These are phyloP conservation scores for Andrena dorsata DNA, from an alignment of 2,888 invertebrate species.

Conservation along the genomic window DNA sequence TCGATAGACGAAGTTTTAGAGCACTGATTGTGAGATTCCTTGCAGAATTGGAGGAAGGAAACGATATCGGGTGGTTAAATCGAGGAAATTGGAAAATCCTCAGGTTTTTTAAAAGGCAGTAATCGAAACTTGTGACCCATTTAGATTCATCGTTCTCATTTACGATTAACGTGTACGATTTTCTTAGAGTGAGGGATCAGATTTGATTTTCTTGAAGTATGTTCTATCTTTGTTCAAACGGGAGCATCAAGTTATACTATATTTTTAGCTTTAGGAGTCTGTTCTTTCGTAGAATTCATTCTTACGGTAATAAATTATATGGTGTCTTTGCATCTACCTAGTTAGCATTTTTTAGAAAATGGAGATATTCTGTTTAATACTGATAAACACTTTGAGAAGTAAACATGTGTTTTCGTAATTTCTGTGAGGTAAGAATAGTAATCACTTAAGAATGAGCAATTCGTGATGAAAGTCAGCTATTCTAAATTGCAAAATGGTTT, in stretches of 20 bases:
- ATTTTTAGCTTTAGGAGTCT: neutral
- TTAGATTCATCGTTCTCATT: neutral
- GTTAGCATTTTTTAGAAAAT: neutral
- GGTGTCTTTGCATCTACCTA: neutral
- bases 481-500: too few relatives aligned
- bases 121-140: neutral
- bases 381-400: too few relatives aligned
- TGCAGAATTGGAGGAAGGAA: neutral
- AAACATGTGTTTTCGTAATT: too few relatives aligned
- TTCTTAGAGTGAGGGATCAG: neutral
- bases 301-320: neutral
- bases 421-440: too few relatives aligned
- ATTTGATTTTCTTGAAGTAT: neutral
- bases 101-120: neutral
- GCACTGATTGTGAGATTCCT: neutral
- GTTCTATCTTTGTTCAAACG: neutral
- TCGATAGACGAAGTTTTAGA: too few relatives aligned
- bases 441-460: too few relatives aligned
- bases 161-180: neutral
- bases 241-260: neutral
- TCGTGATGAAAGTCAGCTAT: too few relatives aligned
- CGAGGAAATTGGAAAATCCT: neutral
- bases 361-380: neutral
- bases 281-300: neutral
- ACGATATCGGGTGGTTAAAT: neutral